A percentile compares a stretch with the other conserved stretches of the same genome.
Evolutionary conservation across 2,888 invertebrate genomes (phyloP).

Genomic region (Ichneumoninae sp.): DNA sequence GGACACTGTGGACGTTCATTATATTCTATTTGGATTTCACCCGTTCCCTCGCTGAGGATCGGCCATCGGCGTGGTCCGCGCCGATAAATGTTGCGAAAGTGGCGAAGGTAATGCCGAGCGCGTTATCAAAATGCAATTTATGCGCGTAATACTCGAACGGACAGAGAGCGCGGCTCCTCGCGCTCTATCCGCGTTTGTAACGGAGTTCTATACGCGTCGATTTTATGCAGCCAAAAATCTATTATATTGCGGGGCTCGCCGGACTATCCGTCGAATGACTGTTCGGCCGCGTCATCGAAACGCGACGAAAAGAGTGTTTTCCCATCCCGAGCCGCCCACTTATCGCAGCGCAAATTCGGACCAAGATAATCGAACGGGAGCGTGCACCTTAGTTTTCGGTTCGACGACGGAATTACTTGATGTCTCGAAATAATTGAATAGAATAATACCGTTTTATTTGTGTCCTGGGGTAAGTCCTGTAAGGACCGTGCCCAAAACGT

Average conservation of each 20-base stretch:
- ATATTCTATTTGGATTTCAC: constrained; percentile 70
- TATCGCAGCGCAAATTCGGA: no score
- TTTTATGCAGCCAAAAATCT: background rate
- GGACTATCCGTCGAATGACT: background rate
- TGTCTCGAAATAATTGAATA: constrained; percentile 4
- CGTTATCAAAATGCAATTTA: constrained; percentile 76
- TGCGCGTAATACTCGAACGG: constrained; percentile 56
- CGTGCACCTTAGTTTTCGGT: background rate
- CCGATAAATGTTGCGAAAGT: constrained; percentile 73
- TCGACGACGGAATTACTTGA: constrained; percentile 29
- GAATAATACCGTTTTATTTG: no score
- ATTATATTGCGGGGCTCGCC: background rate
- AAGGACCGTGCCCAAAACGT: no score
- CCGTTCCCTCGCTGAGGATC: constrained; percentile 63
- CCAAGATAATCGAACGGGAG: background rate
- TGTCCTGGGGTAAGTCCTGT: no score
- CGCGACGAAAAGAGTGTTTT: background rate
- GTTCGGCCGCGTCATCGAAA: background rate
- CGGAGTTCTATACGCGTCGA: constrained; percentile 19
- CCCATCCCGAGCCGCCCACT: no score
- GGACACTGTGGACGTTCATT: constrained; percentile 69
- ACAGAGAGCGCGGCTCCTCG: constrained; percentile 8
- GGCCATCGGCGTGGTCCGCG: constrained; percentile 64
- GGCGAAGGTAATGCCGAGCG: constrained; percentile 73
- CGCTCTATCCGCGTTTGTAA: constrained; percentile 20